phyloP scores from a whole-genome alignment of 35 echinoderm and acorn worm genomes.

The Antedon bifida region DNA sequence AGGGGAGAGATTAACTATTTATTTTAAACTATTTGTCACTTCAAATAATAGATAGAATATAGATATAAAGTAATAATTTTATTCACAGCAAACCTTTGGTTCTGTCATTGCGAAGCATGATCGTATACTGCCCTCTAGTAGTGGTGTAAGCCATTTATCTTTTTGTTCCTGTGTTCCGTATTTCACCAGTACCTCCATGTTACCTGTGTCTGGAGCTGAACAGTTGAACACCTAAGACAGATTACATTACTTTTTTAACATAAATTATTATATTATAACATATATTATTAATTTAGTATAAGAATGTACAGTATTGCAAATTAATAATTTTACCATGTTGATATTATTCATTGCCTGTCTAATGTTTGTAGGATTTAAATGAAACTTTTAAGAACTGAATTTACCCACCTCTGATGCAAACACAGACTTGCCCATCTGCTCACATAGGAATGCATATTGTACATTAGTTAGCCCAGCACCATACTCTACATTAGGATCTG shows the following conservation, averaged over 20 bases:
- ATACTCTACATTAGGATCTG: slow-evolving; percentile 47
- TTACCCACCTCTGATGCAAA: not conserved
- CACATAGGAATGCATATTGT: slow-evolving; percentile 92
- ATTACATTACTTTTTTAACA: no score
- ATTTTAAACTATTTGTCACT: no score
- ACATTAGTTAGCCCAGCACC: slow-evolving; percentile 88
- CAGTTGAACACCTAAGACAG: slow-evolving; percentile 85
- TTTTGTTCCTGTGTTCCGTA: slow-evolving; percentile 76
- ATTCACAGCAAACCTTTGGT: slow-evolving; percentile 33
- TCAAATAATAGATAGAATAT: no score
- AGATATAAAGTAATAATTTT: no score
- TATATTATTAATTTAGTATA: no score
- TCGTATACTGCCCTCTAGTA: slow-evolving; percentile 62
- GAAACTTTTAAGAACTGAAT: no score
- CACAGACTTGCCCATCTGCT: slow-evolving; percentile 49
- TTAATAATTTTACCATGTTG: no score
- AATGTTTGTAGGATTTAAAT: no score
- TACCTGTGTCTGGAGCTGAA: slow-evolving; percentile 88
- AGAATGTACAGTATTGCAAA: no score
- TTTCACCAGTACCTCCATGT: slow-evolving; percentile 92
- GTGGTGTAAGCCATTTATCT: slow-evolving; percentile 66
- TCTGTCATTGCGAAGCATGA: slow-evolving; percentile 99
- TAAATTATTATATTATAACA: no score
- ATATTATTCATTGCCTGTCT: no score
- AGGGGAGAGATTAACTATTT: no score